Conservation (phyloP, 2,888 invertebrate genomes). For the Odontocerum albicorne region DNA sequence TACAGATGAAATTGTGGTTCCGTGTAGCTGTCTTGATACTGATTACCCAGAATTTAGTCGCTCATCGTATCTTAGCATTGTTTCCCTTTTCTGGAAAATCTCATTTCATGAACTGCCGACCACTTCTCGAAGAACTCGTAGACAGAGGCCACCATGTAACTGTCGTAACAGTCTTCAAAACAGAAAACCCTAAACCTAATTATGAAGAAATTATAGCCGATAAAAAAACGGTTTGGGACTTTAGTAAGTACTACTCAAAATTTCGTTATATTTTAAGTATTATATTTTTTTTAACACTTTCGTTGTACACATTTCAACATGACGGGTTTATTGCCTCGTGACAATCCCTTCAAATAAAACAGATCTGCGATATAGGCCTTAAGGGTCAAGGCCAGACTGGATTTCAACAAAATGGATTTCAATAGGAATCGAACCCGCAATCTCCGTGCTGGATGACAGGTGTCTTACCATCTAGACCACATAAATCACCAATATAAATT, state of each 20-base stretch:
- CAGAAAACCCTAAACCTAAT: conserved; percentile 23
- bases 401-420: too few species aligned
- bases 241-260: conserved; percentile 26
- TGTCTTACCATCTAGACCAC: too few species aligned
- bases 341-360: too few species aligned
- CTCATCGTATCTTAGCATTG: conserved; percentile 48
- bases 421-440: too few species aligned
- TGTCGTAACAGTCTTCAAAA: conserved; percentile 37
- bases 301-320: too few species aligned
- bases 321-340: too few species aligned
- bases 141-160: conserved; percentile 51
- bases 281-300: too few species aligned
- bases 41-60: conserved; percentile 10
- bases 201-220: conserved; percentile 27
- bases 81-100: conserved; percentile 50
- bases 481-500: too few species aligned
- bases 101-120: conserved; percentile 50
- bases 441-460: too few species aligned
- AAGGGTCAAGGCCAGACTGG: too few species aligned
- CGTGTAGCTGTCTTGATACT: neutral
- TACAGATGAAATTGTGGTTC: conserved; percentile 20
- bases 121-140: conserved; percentile 47
- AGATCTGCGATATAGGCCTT: too few species aligned
- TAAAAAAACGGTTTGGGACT: conserved; percentile 26
- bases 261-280: too few species aligned